These are phyloP conservation scores for Antechinus flavipes DNA, from an alignment of 2,113 vertebrate genomes.

Conservation along the genomic window DNA sequence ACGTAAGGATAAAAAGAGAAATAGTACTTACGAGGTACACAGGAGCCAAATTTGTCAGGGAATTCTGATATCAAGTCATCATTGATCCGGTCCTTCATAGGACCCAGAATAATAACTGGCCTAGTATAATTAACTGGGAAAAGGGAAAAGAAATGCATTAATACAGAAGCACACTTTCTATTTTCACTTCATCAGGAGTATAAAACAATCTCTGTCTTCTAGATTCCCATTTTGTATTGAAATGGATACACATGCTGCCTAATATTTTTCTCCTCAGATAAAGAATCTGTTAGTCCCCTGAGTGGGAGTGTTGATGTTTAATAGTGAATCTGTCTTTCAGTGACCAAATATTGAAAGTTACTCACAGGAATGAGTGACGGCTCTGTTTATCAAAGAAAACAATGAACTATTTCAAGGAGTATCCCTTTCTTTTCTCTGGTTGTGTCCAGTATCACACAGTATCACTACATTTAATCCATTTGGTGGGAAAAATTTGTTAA, in stretches of 20 bases:
- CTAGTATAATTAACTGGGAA: constrained; percentile 94
- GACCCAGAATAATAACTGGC: constrained; percentile 96
- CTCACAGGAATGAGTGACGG: constrained; percentile 18
- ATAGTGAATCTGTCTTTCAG: not conserved
- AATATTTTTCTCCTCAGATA: not conserved
- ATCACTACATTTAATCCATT: constrained; percentile 44
- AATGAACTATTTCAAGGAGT: constrained; percentile 6
- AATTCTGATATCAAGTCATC: constrained; percentile 99
- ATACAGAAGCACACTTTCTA: not conserved
- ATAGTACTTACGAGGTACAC: constrained; percentile 95
- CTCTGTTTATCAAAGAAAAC: constrained; percentile 9
- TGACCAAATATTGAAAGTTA: constrained; percentile 46
- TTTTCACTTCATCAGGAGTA: not conserved
- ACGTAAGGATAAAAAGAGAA: constrained; percentile 9
- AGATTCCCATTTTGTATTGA: not conserved
- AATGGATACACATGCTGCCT: not conserved
- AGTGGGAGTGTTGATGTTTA: not conserved
- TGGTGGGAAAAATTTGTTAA: constrained; percentile 28
- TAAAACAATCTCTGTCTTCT: not conserved
- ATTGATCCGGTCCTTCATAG: constrained; percentile 98
- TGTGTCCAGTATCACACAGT: not conserved
- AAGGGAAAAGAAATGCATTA: constrained; percentile 59
- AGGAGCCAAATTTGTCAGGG: constrained; percentile 98
- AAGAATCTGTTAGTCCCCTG: not conserved
- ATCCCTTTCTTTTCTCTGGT: constrained; percentile 16